phyloP scores from a whole-genome alignment of 2,113 vertebrate species.

The Petromus typicus region DNA sequence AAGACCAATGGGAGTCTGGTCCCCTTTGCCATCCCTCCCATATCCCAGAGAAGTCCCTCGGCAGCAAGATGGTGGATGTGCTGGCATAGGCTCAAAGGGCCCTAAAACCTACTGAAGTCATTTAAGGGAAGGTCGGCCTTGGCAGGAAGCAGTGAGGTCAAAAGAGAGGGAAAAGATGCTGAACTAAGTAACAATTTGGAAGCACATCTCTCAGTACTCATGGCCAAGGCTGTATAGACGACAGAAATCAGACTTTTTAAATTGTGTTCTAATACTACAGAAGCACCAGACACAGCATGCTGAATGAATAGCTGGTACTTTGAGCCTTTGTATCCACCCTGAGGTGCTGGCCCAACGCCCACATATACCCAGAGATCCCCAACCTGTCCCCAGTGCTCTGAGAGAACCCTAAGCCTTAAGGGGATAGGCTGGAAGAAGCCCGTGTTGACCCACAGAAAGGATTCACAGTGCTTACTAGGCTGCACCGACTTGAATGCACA shows the following conservation, averaged over 20 bases:
- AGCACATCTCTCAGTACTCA: background rate
- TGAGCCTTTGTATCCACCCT: background rate
- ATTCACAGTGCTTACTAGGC: background rate
- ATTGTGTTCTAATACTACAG: background rate
- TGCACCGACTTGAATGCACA: background rate
- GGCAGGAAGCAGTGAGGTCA: background rate
- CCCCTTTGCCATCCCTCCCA: background rate
- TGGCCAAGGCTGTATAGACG: background rate
- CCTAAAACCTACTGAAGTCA: background rate
- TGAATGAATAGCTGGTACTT: background rate
- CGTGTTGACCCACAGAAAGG: background rate
- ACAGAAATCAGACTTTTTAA: background rate
- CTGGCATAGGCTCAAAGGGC: rapidly evolving
- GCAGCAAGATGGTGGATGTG: background rate
- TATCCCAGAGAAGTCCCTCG: background rate
- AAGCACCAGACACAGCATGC: background rate
- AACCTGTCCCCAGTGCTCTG: background rate
- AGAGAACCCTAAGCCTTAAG: background rate
- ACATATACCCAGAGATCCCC: background rate
- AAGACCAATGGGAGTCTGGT: background rate
- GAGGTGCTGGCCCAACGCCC: background rate
- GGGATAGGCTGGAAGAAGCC: too few species aligned
- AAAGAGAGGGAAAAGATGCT: background rate
- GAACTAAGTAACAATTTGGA: background rate
- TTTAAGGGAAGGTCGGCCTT: background rate